phyloP scores from a whole-genome alignment of 92 coral and sea anemone species.

The Zoanthus sociatus region DNA sequence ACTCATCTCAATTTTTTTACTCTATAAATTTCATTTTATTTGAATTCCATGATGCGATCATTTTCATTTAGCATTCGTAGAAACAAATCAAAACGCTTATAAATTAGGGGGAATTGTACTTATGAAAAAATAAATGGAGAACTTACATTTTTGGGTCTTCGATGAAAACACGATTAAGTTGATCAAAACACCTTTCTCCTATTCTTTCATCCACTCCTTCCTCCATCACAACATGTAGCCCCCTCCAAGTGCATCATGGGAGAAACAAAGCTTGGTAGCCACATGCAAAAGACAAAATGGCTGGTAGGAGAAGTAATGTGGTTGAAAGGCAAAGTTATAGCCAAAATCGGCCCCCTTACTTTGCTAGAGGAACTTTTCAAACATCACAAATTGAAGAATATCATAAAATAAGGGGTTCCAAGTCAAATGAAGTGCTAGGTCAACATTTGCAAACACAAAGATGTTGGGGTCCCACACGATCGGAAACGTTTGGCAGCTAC shows the following conservation, averaged over 20 bases:
- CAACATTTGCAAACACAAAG: not conserved
- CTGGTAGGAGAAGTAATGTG: conserved; percentile 1
- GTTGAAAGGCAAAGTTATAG: conserved; percentile 4
- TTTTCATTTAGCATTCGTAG: not conserved
- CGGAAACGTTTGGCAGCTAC: not conserved
- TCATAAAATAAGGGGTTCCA: not conserved
- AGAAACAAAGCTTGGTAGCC: conserved; percentile 23
- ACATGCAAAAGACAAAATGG: conserved; percentile 30
- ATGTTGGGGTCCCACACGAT: not conserved
- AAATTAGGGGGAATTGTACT: not conserved
- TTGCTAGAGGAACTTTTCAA: not conserved
- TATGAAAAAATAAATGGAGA: not conserved
- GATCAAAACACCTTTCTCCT: conserved; percentile 77
- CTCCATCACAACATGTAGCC: conserved; percentile 67
- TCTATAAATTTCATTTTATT: too few relatives aligned
- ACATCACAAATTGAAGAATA: not conserved
- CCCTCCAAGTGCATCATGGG: conserved; percentile 31
- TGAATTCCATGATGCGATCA: not conserved
- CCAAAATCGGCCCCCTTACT: conserved; percentile 4
- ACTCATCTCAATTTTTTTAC: too few relatives aligned
- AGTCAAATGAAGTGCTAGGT: not conserved
- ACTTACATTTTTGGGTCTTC: conserved; percentile 86
- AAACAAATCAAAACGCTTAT: not conserved
- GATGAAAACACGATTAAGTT: conserved; percentile 76
- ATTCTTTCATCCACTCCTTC: conserved; percentile 44